Conservation (phyloP, 2,113 vertebrate genomes). For the Catharus bicknelli region DNA sequence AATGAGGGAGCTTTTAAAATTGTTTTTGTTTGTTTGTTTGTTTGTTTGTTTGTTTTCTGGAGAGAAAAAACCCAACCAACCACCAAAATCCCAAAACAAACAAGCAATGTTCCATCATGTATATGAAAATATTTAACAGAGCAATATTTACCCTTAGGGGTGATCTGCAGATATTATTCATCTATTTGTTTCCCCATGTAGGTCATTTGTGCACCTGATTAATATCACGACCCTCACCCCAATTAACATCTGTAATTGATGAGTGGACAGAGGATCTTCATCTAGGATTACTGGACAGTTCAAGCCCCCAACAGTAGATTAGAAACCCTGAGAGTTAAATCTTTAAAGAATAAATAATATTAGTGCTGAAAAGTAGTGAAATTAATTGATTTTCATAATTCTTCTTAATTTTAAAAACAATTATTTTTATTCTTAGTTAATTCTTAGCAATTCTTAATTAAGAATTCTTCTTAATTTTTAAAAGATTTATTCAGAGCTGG, state of each 20-base stretch:
- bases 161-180: background rate
- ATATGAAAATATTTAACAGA: background rate
- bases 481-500: background rate
- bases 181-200: background rate
- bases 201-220: background rate
- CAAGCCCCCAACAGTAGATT: background rate
- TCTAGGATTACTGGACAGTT: background rate
- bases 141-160: background rate
- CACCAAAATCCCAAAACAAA: background rate
- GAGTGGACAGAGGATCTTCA: background rate
- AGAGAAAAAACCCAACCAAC: background rate
- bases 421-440: background rate
- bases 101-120: background rate
- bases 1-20: background rate
- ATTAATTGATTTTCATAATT: background rate
- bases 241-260: background rate
- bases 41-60: background rate
- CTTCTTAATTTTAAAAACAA: background rate
- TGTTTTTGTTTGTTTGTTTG: too few relatives aligned
- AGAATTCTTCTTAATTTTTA: background rate
- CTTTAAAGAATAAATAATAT: background rate
- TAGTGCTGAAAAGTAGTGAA: background rate
- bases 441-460: background rate
- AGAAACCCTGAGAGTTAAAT: background rate
- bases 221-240: background rate